Percentiles rank a stretch among this genome's conserved stretches.
Evolutionary conservation across 2,797 vertebrate species (phyloP).

Genomic region (Gastrophryne carolinensis): DNA sequence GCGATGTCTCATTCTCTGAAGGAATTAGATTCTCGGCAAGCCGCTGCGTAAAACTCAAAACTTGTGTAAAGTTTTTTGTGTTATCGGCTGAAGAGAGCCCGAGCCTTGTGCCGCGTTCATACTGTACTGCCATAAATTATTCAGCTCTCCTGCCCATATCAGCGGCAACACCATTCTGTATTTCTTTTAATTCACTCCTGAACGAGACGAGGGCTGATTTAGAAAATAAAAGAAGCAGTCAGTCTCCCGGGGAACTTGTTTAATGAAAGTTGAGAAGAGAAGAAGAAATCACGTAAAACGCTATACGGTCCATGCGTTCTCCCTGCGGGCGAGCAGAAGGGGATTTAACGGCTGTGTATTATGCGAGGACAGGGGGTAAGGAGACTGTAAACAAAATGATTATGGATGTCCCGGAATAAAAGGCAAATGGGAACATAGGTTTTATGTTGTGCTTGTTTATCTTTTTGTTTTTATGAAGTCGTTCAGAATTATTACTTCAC

Average conservation of each 20-base stretch:
- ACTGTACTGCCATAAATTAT: not conserved
- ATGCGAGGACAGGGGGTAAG: not conserved
- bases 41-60: not conserved
- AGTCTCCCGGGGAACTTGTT: no score
- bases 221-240: no score
- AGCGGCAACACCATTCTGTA: not conserved
- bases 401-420: not conserved
- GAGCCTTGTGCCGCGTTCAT: not conserved
- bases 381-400: not conserved
- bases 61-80: not conserved
- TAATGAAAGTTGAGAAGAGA: no score
- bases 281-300: no score
- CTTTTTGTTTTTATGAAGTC: not conserved
- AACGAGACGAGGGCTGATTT: not conserved
- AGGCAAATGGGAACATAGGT: not conserved
- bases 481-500: no score
- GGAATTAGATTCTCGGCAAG: not conserved
- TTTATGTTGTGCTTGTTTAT: not conserved
- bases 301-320: not conserved
- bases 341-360: not conserved
- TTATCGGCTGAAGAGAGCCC: not conserved
- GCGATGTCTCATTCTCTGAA: not conserved
- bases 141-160: not conserved
- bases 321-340: not conserved
- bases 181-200: not conserved